Base-by-base conservation (phyloP, 2,888 invertebrate species). In the Tetanocera ferruginea region DNA sequence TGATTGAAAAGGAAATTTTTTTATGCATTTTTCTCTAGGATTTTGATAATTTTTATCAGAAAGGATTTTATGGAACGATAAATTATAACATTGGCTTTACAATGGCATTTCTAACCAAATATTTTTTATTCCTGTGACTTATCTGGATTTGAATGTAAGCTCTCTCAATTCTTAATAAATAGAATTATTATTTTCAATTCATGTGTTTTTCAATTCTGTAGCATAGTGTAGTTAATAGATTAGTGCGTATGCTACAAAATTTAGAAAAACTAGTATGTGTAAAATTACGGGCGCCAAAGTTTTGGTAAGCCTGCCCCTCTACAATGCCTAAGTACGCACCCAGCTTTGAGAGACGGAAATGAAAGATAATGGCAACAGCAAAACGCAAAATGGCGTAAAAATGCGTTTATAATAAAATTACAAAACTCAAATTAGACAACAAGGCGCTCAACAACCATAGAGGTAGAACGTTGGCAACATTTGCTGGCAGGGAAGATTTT, bases 391-490 rank as follows among this genome's bases (percentile, higher is more conserved):
- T 19, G 55, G 55, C 55, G 55, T 55, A 23, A 23, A 55, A 62
- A 62, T 62, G 62, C 31, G 62, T 62, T 62, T 62, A 62, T 62
- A 62, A 28, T 66, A n/a, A 28, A 66, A 66, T 66, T 34, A 66
- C 43, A n/a, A 34, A 66, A 66, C 28, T 34, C 4, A 66, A 66
- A 66, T 66, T 9, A 66, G 17, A 37, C 66, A 66, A 19, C 66
- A 66, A 66, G 31, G n/a, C 66, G 37, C 19, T 17, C 14, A 19
- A 66, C 55, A 23, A 9, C 19, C 8, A 31, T 17, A 66, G 37
- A 66, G 14, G 66, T 17, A 31, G 19, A 37, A 19, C 19, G 23
- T 37, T 19, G 19, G 31, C n/a, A 31, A 31, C 37, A 37, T 4
- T 37, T 19, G 66, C 28, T 37, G 9, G 9, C 5, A 34, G 11